Base-by-base conservation (phyloP, 2,888 invertebrate species). In the Leptinotarsa juncta region DNA sequence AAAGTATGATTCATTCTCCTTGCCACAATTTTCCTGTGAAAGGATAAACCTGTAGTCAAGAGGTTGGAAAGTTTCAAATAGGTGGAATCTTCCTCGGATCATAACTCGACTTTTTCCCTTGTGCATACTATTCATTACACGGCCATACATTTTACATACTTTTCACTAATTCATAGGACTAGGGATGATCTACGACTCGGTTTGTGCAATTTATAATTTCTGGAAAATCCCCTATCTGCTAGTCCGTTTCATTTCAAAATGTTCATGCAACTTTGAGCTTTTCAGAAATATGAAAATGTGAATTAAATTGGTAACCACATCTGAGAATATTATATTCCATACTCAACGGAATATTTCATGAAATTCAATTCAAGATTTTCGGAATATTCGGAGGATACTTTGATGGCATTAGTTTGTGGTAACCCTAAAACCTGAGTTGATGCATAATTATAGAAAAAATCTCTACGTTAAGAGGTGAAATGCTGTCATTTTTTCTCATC, bases 61-160 rank as follows among this genome's bases (percentile, higher is more conserved):
- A 23, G 16, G n/a, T 42, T 42, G 42, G 42, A 42, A 42, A 42
- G 42, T 42, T 42, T 42, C 42, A 42, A 62, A 42, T 62, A n/a
- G 62, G 62, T 62, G 10, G 32, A 5, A 32, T 7, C 16, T 32
- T 20, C 62, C 10, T n/a, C 62, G 16, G 14, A 42, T n/a, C 42
- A 16, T 62, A 62, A 32, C 62, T 26, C 42, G 62, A 62, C 16
- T 62, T 62, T 42, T 62, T 32, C 62, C 32, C 62, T n/a, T 42
- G 62, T 62, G 62, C 62, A 62, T 62, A 62, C 62, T 42, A 62
- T 42, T 62, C 62, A 62, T 62, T 62, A n/a, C 62, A 42, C 32
- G n/a, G 32, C 5, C 62, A 62, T 62, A 32, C 16, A 62, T 62
- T 62, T 32, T 62, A 62, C 42, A 62, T 32, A 62, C 62, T 42